Percentiles rank a stretch among this genome's conserved stretches.
Conservation (phyloP, 2,113 vertebrate genomes). For the Oryzias melastigma region DNA sequence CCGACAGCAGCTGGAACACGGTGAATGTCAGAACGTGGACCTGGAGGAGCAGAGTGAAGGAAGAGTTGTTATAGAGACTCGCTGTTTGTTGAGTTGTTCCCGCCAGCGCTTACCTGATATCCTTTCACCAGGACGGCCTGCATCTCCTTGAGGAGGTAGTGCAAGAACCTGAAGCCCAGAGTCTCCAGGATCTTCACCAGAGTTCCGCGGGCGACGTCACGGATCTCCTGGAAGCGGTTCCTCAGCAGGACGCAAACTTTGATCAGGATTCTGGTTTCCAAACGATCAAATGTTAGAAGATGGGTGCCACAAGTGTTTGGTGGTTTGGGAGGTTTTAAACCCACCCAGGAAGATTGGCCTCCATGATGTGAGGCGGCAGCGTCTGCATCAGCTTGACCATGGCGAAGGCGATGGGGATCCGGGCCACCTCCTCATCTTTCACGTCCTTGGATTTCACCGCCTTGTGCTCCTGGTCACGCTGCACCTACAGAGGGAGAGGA, state of each 20-base stretch:
- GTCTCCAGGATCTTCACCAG: constrained; percentile 90
- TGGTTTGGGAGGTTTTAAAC: not conserved
- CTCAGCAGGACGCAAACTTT: constrained; percentile 91
- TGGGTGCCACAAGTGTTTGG: no score
- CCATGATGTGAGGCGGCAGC: constrained; percentile 87
- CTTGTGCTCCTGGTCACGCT: constrained; percentile 94
- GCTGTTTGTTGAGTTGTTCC: not conserved
- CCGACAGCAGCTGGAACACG: constrained; percentile 85
- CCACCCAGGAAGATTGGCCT: constrained; percentile 88
- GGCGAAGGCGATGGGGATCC: constrained; percentile 91
- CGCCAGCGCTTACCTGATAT: constrained; percentile 83
- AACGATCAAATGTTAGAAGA: no score
- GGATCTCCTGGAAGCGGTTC: constrained; percentile 93
- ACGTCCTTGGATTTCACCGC: constrained; percentile 86
- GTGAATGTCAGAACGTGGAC: constrained; percentile 95
- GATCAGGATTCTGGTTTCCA: constrained; percentile 83
- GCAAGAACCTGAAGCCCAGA: constrained; percentile 85
- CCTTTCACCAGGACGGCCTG: constrained; percentile 86
- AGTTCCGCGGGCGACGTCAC: constrained; percentile 89
- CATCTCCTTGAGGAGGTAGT: constrained; percentile 92
- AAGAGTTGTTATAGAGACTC: not conserved
- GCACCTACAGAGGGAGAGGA: constrained; percentile 73
- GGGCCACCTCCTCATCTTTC: constrained; percentile 91
- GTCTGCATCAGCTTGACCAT: constrained; percentile 95
- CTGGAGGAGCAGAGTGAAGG: constrained; percentile 62